Evolutionary conservation across 2,113 vertebrate species (phyloP), one percentile per base, ranked within the genome.

Genomic region (Tupaia tana): DNA sequence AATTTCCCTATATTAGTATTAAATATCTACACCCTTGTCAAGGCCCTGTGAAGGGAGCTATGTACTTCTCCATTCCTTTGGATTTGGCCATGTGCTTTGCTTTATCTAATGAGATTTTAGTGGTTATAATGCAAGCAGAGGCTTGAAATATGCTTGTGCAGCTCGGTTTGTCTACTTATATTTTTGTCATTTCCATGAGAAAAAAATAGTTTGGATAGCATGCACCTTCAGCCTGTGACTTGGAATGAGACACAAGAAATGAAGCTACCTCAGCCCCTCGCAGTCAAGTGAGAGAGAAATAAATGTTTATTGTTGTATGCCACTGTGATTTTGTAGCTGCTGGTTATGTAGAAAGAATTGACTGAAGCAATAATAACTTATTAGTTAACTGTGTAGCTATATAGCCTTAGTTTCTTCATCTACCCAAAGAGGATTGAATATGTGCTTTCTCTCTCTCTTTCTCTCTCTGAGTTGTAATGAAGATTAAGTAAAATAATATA

Each of bases 401-500:
- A 19, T 73, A 85, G 19, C 27, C 10, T 52, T 67, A 11, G 6
- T 95, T 79, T 80, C 64, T 88, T 82, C 24, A 73, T 69, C 86
- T 94, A 59, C 64, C 7, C 31, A 79, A 63, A 82, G 64, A 78
- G n/a, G n/a, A 84, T 15, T 56, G 56, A 94, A 34, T 56, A 82
- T 18, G 31, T 1, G 12, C 31, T 54, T 16, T 75, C 56, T 75
- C 20, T 89, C 79, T 94, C 27, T 58, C 61, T 67, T 43, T 82
- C 14, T 79, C 58, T 94, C 15, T 56, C 58, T 74, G 34, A 86
- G 29, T 58, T 92, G 24, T 92, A 87, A 85, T 92, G 27, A 96
- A 79, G 58, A 94, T 75, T 89, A 84, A 93, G 29, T 84, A 89
- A 95, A 63, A 84, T 31, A 93, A 61, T 75, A 29, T 27, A 80